Evolutionary conservation across 2,113 vertebrate species (phyloP).

Genomic region (Hymenochirus boettgeri): DNA sequence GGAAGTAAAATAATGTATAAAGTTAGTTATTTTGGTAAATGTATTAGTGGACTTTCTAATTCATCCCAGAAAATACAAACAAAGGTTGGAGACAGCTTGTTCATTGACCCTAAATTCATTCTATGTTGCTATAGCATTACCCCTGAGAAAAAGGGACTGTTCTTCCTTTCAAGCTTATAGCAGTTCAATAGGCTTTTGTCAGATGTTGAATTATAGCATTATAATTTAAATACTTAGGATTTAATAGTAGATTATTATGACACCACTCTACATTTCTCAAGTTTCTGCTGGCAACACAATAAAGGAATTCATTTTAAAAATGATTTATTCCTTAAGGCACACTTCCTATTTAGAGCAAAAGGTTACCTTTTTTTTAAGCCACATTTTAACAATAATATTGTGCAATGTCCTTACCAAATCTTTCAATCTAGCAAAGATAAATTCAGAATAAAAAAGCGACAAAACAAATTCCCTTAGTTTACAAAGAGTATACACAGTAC

Average conservation of each 20-base stretch:
- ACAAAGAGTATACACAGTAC: too few species aligned
- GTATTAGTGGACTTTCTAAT: conserved; percentile 62
- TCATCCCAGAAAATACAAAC: conserved; percentile 70
- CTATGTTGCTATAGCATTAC: conserved; percentile 77
- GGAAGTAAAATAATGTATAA: conserved; percentile 52
- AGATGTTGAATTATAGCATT: conserved; percentile 77
- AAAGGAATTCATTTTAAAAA: conserved; percentile 43
- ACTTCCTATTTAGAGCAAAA: too few species aligned
- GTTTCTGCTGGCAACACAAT: conserved; percentile 64
- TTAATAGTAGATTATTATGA: conserved; percentile 82
- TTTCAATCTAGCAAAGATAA: too few species aligned
- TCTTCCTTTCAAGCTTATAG: conserved; percentile 61
- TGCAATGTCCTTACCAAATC: too few species aligned
- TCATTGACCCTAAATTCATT: conserved; percentile 75
- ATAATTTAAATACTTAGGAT: conserved; percentile 76
- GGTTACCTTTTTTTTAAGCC: not conserved
- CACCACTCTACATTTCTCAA: conserved; percentile 64
- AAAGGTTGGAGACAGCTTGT: conserved; percentile 68
- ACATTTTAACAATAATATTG: not conserved
- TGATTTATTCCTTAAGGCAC: not conserved
- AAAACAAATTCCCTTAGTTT: too few species aligned
- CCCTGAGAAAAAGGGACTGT: conserved; percentile 69
- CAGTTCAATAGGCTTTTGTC: conserved; percentile 76
- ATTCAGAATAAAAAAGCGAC: too few species aligned
- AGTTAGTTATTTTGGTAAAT: conserved; percentile 60